Conservation (phyloP, 2,113 vertebrate species). For the Prionailurus bengalensis region DNA sequence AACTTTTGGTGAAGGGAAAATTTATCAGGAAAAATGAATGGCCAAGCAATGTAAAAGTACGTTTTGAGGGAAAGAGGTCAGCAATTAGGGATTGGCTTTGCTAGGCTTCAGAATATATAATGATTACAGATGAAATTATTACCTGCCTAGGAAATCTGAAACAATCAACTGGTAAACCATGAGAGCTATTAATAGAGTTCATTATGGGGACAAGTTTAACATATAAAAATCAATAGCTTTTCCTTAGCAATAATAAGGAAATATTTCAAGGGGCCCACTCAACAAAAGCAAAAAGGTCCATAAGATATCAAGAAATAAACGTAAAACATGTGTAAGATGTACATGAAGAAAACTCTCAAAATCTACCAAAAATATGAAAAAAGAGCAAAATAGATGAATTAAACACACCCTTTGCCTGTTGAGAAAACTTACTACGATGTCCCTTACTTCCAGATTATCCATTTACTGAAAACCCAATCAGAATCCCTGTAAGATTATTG, state of each 20-base stretch:
- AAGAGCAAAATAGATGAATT: neutral
- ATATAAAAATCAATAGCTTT: neutral
- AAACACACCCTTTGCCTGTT: neutral
- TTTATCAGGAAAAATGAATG: neutral
- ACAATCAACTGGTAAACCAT: neutral
- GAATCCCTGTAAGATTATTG: neutral
- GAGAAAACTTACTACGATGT: constrained; percentile 22
- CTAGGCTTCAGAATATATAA: neutral
- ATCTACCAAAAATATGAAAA: neutral
- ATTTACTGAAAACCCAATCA: constrained; percentile 29
- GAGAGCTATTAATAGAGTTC: neutral
- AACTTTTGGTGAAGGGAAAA: neutral
- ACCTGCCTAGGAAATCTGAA: neutral
- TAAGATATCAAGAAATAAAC: neutral
- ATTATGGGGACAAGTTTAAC: neutral
- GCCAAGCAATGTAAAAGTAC: neutral
- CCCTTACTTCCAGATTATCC: neutral
- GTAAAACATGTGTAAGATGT: neutral
- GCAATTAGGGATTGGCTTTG: neutral
- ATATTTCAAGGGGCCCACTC: neutral
- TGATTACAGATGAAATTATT: neutral
- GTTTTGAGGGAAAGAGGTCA: neutral
- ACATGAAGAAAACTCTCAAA: constrained; percentile 10
- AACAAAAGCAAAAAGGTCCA: neutral
- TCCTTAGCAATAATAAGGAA: neutral